phyloP scores from a whole-genome alignment of 2,113 vertebrate species.

The Struthio camelus region DNA sequence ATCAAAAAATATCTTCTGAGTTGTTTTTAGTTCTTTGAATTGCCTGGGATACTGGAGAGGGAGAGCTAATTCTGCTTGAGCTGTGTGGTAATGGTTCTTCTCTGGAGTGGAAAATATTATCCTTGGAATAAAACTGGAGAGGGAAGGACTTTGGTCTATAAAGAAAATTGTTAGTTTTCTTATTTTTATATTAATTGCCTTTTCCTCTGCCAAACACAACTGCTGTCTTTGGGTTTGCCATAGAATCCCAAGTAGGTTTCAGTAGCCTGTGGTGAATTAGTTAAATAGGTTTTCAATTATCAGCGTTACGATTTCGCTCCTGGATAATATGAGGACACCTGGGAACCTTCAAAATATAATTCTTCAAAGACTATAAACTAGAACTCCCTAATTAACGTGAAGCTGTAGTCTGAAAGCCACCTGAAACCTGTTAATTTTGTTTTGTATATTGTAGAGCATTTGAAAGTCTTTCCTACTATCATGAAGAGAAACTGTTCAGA shows the following conservation, averaged over 20 bases:
- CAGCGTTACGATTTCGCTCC: background rate
- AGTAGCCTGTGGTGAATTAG: background rate
- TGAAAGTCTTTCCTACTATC: background rate
- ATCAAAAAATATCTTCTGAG: background rate
- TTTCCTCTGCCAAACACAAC: background rate
- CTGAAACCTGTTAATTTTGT: background rate
- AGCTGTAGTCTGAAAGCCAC: background rate
- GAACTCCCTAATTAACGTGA: background rate
- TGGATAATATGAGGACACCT: background rate
- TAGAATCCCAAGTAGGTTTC: background rate
- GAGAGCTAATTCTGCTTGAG: accelerated
- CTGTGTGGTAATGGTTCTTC: background rate
- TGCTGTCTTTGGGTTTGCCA: background rate
- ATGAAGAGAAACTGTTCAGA: background rate
- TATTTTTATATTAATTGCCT: background rate
- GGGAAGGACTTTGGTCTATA: background rate
- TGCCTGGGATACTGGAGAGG: background rate
- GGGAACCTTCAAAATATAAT: background rate
- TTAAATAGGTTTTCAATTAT: background rate
- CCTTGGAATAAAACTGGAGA: background rate
- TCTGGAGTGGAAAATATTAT: background rate
- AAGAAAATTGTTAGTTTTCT: background rate
- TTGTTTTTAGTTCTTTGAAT: background rate
- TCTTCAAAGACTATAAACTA: background rate
- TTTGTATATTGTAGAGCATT: background rate